Evolutionary conservation across 1,140 invertebrate species (phyloP), one percentile per base, ranked within the genome.

Genomic region (Nebria ingens): DNA sequence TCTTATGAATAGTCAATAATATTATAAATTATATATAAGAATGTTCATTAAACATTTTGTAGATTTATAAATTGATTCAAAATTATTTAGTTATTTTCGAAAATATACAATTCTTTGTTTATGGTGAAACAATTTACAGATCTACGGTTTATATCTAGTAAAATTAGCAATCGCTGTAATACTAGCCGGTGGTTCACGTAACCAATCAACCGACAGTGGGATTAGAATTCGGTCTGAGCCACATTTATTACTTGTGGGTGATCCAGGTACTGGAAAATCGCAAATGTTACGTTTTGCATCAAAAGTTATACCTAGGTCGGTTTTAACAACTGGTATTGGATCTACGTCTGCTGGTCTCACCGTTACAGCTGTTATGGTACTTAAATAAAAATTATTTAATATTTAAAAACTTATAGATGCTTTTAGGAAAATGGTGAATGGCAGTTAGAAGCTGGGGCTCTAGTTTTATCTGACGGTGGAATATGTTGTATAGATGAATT

Each of bases 401-500:
- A 13, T 6, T 29, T 29, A 29, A 29, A 29, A 29, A 29, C 4
- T 29, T 13, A 45, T 45, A 45, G 40, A 11, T 45, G 9, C 4
- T 45, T 11, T 45, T 45, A 87, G 82, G 83, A 89, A 76, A 79
- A 84, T 56, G 86, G 87, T 29, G 87, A 89, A 66, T 92, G 89
- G 89, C 86, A 90, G 60, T 70, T 95, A 57, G 91, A 95, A 73
- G 91, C 89, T 25, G 89, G 89, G 20, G 88, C 89, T 2, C 68
- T 92, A 29, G 89, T 91, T 2, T 68, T 91, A 52, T 82, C 87
- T 0, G 91, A 95, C 65, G 89, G 90, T 25, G 92, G 92, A 11
- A 79, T 92, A 49, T 95, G 91, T 68, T 95, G 92, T 68, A 92
- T 96, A 52, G 93, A 97, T 73, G 92, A 97, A 71, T 92, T 97